These are phyloP conservation scores for Rhynchotus rufescens DNA, from an alignment of 2,797 vertebrate species.

Conservation along the genomic window DNA sequence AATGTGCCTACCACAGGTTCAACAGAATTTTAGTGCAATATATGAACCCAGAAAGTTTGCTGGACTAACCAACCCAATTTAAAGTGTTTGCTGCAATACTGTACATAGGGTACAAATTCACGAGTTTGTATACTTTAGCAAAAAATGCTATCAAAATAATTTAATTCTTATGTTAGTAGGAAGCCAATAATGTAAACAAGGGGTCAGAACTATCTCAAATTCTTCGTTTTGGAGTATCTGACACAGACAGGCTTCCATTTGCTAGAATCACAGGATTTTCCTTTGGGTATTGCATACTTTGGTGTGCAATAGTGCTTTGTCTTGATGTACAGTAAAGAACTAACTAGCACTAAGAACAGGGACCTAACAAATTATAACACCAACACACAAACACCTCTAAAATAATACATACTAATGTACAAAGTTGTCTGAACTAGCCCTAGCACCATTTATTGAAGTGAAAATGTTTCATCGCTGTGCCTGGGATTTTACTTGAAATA, in stretches of 20 bases:
- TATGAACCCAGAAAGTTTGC: slow-evolving; percentile 92
- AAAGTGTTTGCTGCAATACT: slow-evolving; percentile 85
- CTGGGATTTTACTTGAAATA: slow-evolving; percentile 72
- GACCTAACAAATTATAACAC: slow-evolving; percentile 73
- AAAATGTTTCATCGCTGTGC: slow-evolving; percentile 68
- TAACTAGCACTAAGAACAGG: slow-evolving; percentile 76
- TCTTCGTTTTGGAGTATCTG: slow-evolving; percentile 73
- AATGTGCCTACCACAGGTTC: slow-evolving; percentile 93
- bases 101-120: slow-evolving; percentile 78
- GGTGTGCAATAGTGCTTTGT: slow-evolving; percentile 85
- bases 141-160: slow-evolving; percentile 69
- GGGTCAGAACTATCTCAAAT: slow-evolving; percentile 79
- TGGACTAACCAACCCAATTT: slow-evolving; percentile 85
- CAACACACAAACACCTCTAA: slow-evolving; percentile 78
- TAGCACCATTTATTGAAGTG: slow-evolving; percentile 75
- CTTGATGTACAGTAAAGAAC: slow-evolving; percentile 79
- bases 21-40: slow-evolving; percentile 98
- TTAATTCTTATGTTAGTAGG: slow-evolving; percentile 72
- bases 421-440: slow-evolving; percentile 75
- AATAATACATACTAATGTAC: slow-evolving; percentile 76
- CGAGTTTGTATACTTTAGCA: slow-evolving; percentile 74
- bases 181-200: slow-evolving; percentile 83
- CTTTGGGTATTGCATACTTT: slow-evolving; percentile 85
- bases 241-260: slow-evolving; percentile 78
- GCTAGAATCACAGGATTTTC: slow-evolving; percentile 75